Evolutionary conservation across 2,113 vertebrate species (phyloP).

Genomic region (Melanerpes formicivorus): DNA sequence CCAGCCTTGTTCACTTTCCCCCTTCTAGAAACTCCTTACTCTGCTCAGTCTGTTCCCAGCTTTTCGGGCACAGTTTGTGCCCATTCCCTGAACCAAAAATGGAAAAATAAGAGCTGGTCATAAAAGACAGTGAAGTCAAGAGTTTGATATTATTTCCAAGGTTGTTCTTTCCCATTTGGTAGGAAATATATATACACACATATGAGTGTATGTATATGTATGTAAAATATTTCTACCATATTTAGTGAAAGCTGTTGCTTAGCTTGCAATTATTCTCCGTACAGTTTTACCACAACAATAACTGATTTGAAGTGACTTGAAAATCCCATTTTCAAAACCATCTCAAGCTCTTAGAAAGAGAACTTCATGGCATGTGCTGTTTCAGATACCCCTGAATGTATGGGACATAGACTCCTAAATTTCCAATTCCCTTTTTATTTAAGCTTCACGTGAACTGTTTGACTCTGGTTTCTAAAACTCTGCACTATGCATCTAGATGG

Average conservation of each 20-base stretch:
- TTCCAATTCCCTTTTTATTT: neutral
- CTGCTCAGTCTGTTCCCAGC: neutral
- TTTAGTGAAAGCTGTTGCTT: neutral
- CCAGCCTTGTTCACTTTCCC: neutral
- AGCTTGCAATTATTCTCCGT: neutral
- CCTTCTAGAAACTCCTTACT: neutral
- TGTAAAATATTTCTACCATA: neutral
- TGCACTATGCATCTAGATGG: neutral
- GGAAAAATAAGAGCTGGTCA: neutral
- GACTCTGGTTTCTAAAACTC: neutral
- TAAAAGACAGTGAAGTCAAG: neutral
- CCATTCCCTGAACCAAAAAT: neutral
- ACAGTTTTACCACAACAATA: neutral
- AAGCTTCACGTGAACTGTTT: neutral
- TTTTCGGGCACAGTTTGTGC: neutral
- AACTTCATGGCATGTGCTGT: neutral
- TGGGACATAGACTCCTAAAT: neutral
- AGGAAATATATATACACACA: neutral
- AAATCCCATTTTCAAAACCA: neutral
- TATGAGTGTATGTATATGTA: rapidly evolving
- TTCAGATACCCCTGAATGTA: neutral
- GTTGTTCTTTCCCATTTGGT: neutral
- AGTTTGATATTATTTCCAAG: neutral
- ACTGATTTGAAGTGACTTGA: neutral
- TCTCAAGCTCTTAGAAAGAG: neutral